Base-by-base conservation (phyloP, 2,888 invertebrate species). In the Coronaproctus castanopsis region DNA sequence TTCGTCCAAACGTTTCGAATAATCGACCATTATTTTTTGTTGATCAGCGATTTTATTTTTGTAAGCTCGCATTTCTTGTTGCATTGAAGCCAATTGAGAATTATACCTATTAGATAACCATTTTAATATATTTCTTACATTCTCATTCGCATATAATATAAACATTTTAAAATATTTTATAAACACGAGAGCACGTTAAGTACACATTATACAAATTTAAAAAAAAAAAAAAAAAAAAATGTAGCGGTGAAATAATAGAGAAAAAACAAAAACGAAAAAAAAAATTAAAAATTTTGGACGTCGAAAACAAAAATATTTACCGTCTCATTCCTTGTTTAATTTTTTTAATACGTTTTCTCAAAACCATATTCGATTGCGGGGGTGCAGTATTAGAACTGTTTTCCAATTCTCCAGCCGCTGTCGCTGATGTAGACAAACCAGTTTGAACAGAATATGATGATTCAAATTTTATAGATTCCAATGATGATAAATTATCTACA, bases 301-400 rank as follows among this genome's bases (percentile, higher is more conserved):
- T n/a, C n/a, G n/a, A n/a, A n/a, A n/a, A n/a, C n/a, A n/a, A n/a
- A n/a, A n/a, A 51, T n/a, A 55, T 58, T 70, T 67, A 79, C 75
- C 82, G 79, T 71, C 86, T 88, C 87, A 89, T 88, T 64, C 87
- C 87, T 71, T 87, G 87, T 68, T 87, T 87, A 66, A 89, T 88
- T 71, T 87, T 85, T 64, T 86, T 80, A 71, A 89, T 87, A 67
- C 87, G 80, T 73, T 88, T 88, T 64, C 88, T 78, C 63, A 89
- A 76, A 64, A 87, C 87, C 82, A 87, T 87, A 68, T 87, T 87
- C 66, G 55, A 56, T 52, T 59, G 59, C 3, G 59, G 54, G n/a
- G 54, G 59, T n/a, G n/a, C n/a, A n/a, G n/a, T n/a, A n/a, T n/a
- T n/a, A n/a, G n/a, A n/a, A n/a, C n/a, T n/a, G n/a, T n/a, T n/a